Conservation (phyloP, 2,797 vertebrate species). For the Knipowitschia caucasica region DNA sequence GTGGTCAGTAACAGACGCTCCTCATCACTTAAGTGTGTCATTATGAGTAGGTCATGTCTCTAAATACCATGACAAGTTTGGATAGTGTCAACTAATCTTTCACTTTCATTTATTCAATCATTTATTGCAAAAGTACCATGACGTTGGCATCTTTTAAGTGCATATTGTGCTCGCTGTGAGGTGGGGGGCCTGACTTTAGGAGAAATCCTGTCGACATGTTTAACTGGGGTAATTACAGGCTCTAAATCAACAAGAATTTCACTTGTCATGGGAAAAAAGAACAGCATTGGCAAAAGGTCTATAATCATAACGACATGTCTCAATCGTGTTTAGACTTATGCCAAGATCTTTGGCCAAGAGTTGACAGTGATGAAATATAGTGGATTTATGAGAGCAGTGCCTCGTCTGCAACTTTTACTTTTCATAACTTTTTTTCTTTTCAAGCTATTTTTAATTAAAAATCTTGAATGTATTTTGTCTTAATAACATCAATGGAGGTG, state of each 20-base stretch:
- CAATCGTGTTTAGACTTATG: constrained; percentile 17
- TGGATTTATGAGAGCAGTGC: not conserved
- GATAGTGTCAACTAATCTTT: constrained; percentile 26
- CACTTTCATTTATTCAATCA: constrained; percentile 7
- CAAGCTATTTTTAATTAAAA: not conserved
- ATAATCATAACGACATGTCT: constrained; percentile 41
- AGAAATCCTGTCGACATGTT: not conserved
- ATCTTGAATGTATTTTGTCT: no score
- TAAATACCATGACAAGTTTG: constrained; percentile 38
- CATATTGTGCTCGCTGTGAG: not conserved
- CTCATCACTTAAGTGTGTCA: constrained; percentile 56
- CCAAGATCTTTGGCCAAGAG: constrained; percentile 15
- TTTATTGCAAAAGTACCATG: constrained; percentile 1
- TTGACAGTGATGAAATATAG: not conserved
- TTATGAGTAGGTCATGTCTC: constrained; percentile 64
- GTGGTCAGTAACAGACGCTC: constrained; percentile 60
- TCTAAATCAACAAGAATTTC: constrained; percentile 13
- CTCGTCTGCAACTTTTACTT: not conserved
- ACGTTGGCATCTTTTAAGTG: constrained; percentile 8
- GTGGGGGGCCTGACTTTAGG: constrained; percentile 6
- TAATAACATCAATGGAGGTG: no score
- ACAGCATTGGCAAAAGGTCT: constrained; percentile 16
- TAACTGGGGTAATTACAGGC: constrained; percentile 30
- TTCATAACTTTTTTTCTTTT: not conserved
- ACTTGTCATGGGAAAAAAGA: constrained; percentile 26